These are phyloP conservation scores for Atta cephalotes DNA, from an alignment of 1,140 invertebrate species.

Conservation along the genomic window DNA sequence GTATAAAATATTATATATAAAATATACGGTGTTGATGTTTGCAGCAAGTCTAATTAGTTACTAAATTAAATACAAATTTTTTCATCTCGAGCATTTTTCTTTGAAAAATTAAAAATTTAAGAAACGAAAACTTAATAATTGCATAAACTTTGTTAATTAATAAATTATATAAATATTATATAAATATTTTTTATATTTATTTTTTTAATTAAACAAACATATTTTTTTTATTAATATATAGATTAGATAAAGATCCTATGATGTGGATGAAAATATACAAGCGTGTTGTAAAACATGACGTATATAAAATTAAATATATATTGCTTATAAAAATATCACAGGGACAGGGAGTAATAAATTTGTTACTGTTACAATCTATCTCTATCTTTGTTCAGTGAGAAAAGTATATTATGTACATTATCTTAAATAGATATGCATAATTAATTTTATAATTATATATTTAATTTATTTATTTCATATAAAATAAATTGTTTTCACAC, in stretches of 20 bases:
- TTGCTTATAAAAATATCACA: conserved; percentile 22
- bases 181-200: neutral
- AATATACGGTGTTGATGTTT: neutral
- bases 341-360: conserved; percentile 16
- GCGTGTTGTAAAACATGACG: conserved; percentile 21
- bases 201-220: neutral
- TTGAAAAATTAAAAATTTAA: neutral
- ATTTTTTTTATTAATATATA: neutral
- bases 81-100: neutral
- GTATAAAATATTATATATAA: no score
- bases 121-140: neutral
- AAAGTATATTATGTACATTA: conserved; percentile 12
- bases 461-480: no score
- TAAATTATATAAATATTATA: no score
- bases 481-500: neutral
- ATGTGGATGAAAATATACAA: neutral
- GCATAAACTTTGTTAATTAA: neutral
- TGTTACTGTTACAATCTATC: conserved; percentile 7
- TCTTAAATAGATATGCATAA: conserved; percentile 3
- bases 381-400: neutral
- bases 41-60: neutral
- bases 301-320: conserved; percentile 34
- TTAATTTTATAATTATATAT: no score
- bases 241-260: conserved; percentile 13
- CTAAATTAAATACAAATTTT: conserved; percentile 8